A percentile compares a stretch with the other conserved stretches of the same genome.
Evolutionary conservation across 1,140 invertebrate genomes (phyloP).

Genomic region (Saccostrea cuccullata): DNA sequence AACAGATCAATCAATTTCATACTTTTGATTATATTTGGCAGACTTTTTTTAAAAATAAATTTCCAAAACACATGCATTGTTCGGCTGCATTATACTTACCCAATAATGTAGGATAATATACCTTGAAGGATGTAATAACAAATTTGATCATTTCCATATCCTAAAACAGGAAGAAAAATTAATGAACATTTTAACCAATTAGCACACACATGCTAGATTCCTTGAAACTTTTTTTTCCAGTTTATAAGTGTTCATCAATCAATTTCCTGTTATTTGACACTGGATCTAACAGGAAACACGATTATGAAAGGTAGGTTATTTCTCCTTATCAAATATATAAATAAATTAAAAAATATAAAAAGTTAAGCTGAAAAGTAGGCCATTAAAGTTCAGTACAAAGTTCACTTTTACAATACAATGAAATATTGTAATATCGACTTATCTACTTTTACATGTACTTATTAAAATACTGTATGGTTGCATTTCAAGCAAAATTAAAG

Average conservation of each 20-base stretch:
- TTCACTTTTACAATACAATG: too few relatives aligned
- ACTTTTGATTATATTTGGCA: too few relatives aligned
- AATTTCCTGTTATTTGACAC: background rate
- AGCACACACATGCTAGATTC: background rate
- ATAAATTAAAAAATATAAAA: too few relatives aligned
- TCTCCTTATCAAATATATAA: too few relatives aligned
- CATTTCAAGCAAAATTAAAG: background rate
- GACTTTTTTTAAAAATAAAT: too few relatives aligned
- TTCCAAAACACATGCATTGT: background rate
- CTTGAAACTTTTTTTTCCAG: background rate
- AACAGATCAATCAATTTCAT: too few relatives aligned
- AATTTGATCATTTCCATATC: slow-evolving; percentile 82
- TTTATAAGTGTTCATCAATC: background rate
- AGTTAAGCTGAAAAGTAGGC: too few relatives aligned
- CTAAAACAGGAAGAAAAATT: slow-evolving; percentile 67
- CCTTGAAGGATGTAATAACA: slow-evolving; percentile 91
- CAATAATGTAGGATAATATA: slow-evolving; percentile 89
- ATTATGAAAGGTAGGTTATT: background rate
- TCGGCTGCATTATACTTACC: slow-evolving; percentile 62
- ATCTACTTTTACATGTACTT: background rate
- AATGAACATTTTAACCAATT: background rate
- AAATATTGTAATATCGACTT: background rate
- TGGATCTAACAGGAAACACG: background rate
- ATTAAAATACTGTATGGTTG: too few relatives aligned
- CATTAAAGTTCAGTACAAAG: too few relatives aligned